Base-by-base conservation (phyloP, 2,888 invertebrate species). In the Rhagophthalmus giganteus region DNA sequence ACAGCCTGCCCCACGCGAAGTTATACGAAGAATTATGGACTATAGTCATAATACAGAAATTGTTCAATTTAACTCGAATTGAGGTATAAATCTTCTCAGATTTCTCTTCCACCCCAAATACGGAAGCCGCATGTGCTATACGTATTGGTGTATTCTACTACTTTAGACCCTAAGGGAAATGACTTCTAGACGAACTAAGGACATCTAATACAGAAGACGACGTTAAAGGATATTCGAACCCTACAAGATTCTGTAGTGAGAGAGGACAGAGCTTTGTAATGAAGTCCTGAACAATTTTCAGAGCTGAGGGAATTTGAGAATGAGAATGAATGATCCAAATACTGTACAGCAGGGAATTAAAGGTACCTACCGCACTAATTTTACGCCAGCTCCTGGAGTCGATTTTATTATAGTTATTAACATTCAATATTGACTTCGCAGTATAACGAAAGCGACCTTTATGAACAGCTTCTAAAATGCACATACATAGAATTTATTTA, bases 241-340 rank as follows among this genome's bases (percentile, higher is more conserved):
- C 48, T 38, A 11, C 31, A 47, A 39, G 33, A 47, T 31, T 47
- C 32, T 13, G 34, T 33, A 7, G 16, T 6, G 31, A 14, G 25
- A 38, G 30, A 33, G 46, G n/a, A n/a, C n/a, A n/a, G n/a, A n/a
- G n/a, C 46, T 46, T 30, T 28, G 40, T 48, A 40, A 48, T 48
- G 48, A 48, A 48, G 48, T 48, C 48, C 39, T 24, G 48, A 42
- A 42, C 41, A 49, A 49, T 49, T 49, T 49, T 33, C 41, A 35
- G n/a, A 34, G 37, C 14, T 31, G 31, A 11, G 35, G 41, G 49
- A 49, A 42, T 42, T 41, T 35, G 30, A 30, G 41, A 49, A 49
- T 49, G 49, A 49, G 49, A 49, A 49, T 49, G 33, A 49, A 49
- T 37, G 49, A 49, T 33, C 49, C 31, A 35, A 42, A 41, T 32